A percentile compares a stretch with the other conserved stretches of the same genome.
Evolutionary conservation across 2,797 vertebrate genomes (phyloP).

Genomic region (Eleutherodactylus coqui): DNA sequence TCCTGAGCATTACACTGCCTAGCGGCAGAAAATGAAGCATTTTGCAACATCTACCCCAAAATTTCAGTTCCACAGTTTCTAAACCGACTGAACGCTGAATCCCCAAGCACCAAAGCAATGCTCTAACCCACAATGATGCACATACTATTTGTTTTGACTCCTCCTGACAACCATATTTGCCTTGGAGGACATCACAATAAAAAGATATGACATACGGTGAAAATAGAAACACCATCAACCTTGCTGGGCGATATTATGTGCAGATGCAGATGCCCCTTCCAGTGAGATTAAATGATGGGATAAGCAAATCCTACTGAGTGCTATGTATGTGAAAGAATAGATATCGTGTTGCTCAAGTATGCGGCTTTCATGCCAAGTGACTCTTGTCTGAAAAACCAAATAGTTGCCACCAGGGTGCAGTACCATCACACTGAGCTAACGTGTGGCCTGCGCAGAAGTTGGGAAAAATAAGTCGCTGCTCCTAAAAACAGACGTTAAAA

Average conservation of each 20-base stretch:
- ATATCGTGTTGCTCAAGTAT: slow-evolving; percentile 49
- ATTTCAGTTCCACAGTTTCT: not conserved
- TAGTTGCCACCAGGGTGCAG: slow-evolving; percentile 38
- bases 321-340: slow-evolving; percentile 50
- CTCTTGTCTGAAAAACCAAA: not conserved
- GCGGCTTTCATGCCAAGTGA: slow-evolving; percentile 34
- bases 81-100: not conserved
- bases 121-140: not conserved
- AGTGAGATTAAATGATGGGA: slow-evolving; percentile 44
- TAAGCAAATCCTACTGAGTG: slow-evolving; percentile 44
- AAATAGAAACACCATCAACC: slow-evolving; percentile 50
- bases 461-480: not conserved
- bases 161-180: not conserved
- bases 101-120: not conserved
- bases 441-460: not conserved
- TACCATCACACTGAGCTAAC: slow-evolving; percentile 11
- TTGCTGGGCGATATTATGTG: slow-evolving; percentile 25
- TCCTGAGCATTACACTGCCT: slow-evolving; percentile 60
- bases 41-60: slow-evolving; percentile 1
- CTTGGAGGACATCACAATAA: slow-evolving; percentile 34
- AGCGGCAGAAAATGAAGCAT: slow-evolving; percentile 44
- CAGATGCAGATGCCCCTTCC: slow-evolving; percentile 28
- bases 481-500: slow-evolving; percentile 28
- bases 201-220: slow-evolving; percentile 28
- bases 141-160: not conserved